Percentiles rank a stretch among this genome's conserved stretches.
These are phyloP conservation scores for Notodonta dromedarius DNA, from an alignment of 2,888 invertebrate species.

Conservation along the genomic window DNA sequence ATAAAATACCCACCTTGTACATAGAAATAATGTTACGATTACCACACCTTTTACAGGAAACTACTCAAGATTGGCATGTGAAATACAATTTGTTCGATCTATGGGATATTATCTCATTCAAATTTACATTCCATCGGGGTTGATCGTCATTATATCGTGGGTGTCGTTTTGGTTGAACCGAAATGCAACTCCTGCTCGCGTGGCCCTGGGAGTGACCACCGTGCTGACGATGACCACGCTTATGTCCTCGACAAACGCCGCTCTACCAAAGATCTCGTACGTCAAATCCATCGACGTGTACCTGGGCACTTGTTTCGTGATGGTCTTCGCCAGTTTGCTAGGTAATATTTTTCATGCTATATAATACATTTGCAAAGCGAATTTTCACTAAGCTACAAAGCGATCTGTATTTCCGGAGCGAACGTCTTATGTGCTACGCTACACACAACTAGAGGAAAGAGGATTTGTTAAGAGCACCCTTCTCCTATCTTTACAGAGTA, in stretches of 20 bases:
- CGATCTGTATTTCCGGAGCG: conserved; percentile 21
- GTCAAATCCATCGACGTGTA: conserved; percentile 99
- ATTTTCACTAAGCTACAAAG: conserved; percentile 6
- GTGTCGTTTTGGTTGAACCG: conserved; percentile 98
- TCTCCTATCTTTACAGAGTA: conserved; percentile 90
- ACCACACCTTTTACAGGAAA: conserved; percentile 87
- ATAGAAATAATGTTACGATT: conserved; percentile 11
- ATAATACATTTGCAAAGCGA: conserved; percentile 25
- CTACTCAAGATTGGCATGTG: conserved; percentile 97
- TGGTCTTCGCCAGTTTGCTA: conserved; percentile 98
- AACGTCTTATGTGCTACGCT: conserved; percentile 15
- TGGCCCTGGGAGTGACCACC: conserved; percentile 96
- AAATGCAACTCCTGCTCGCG: conserved; percentile 97
- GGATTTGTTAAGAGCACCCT: conserved; percentile 27
- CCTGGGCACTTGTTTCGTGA: conserved; percentile 98
- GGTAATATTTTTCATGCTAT: conserved; percentile 82
- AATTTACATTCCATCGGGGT: conserved; percentile 98
- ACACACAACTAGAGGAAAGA: not conserved
- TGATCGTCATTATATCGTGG: conserved; percentile 99
- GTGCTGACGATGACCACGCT: conserved; percentile 99
- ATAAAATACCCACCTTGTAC: not conserved
- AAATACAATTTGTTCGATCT: conserved; percentile 98
- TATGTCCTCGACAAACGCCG: conserved; percentile 98
- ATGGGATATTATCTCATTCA: conserved; percentile 99
- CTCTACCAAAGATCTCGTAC: conserved; percentile 98